Evolutionary conservation across 2,888 invertebrate genomes (phyloP), one percentile per base, ranked within the genome.

Genomic region (Cyclophora albipunctata): DNA sequence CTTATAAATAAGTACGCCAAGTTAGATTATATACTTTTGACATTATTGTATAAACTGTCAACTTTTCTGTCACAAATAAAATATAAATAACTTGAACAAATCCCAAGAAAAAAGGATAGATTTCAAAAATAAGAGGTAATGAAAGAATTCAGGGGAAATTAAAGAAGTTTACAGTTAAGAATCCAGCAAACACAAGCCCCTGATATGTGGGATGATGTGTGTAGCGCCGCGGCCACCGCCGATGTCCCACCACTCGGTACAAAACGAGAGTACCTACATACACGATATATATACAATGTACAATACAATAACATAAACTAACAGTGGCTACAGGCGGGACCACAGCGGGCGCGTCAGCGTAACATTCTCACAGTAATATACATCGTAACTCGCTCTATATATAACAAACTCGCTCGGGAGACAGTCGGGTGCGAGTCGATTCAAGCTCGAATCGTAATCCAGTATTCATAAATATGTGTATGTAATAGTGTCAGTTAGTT

Each of bases 121-220:
- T 20, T 20, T 20, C 1, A 20, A 2, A 20, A 20, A 20, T 20
- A 20, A 20, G 20, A 20, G 20, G 20, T 20, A 20, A 20, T 20
- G 20, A 20, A 20, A 20, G 20, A 20, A 20, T 20, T 20, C 20
- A 20, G 20, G 20, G 20, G 20, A 20, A 20, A 20, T 20, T 20
- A 20, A 20, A 20, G 20, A 20, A 20, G 20, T 20, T 20, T 20
- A 20, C 20, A 20, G 20, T 20, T 20, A 20, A 20, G 20, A 20
- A 70, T 33, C 34, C 69, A 67, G 74, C 74, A 77, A 66, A 76
- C 83, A 78, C 82, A 80, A 81, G 82, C 73, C 78, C 78, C 81
- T 86, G 87, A 88, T 88, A 87, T 86, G 86, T 86, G 84, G 84
- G 84, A 79, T 81, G 84, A 83, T 78, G 84, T 84, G 85, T 84